Percentiles rank a stretch among this genome's conserved stretches.
Evolutionary conservation across 1,140 invertebrate genomes (phyloP).

Genomic region (Periplaneta americana): DNA sequence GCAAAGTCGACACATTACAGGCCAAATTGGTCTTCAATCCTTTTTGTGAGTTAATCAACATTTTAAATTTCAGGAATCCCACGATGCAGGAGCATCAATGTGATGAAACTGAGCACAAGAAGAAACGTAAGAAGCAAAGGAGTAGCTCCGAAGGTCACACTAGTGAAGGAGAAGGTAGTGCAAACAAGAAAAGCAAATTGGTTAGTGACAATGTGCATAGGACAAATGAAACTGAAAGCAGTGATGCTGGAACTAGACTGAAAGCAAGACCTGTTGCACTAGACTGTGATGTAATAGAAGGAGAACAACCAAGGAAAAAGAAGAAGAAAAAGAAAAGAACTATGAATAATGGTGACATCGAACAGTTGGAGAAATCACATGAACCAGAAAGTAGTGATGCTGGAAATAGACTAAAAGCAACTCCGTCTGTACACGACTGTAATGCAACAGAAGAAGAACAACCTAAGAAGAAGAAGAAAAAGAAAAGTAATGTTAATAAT

Average conservation of each 20-base stretch:
- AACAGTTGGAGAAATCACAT: no score
- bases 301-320: constrained; percentile 26
- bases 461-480: no score
- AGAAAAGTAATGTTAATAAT: no score
- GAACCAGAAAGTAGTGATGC: no score
- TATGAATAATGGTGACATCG: no score
- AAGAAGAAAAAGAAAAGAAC: constrained; percentile 21
- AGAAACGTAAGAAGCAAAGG: neutral
- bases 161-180: neutral
- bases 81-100: neutral
- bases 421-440: no score
- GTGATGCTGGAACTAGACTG: constrained; percentile 25
- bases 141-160: neutral
- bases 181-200: neutral
- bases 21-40: no score
- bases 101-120: neutral
- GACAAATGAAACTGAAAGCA: constrained; percentile 28
- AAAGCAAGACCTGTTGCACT: constrained; percentile 21
- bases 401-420: no score
- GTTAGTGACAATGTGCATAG: neutral
- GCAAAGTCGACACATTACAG: no score
- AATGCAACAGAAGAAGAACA: no score
- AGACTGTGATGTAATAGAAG: constrained; percentile 1
- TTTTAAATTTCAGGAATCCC: neutral
- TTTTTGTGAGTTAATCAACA: no score